Evolutionary conservation across 2,797 vertebrate species (phyloP), one percentile per base, ranked within the genome.

Genomic region (Knipowitschia caucasica): DNA sequence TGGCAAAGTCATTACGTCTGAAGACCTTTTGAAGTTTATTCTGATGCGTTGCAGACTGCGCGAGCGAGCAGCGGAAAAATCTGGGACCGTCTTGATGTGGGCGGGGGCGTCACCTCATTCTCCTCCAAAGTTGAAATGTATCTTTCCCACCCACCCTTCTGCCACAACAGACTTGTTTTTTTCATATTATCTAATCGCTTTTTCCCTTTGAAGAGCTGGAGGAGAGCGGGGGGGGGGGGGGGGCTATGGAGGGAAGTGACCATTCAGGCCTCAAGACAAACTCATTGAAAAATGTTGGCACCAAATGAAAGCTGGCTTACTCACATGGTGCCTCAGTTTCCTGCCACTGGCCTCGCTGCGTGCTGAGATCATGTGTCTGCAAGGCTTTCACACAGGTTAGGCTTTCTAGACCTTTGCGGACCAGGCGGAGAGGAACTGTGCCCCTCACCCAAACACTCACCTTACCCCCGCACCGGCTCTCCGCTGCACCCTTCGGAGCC

Each of bases 311-410:
- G 90, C 59, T 77, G 85, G 77, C 83, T 81, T 87, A 87, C 85
- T 87, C 84, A 79, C 84, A 89, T 78, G 82, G 83, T 89, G 87
- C 85, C 77, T 90, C 86, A 86, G 89, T 92, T 92, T 92, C 89
- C 81, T 90, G 82, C 90, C 85, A 86, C 90, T 82, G 83, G 89
- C 89, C 89, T 81, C 59, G 86, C 76, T 79, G 80, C 80, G 77
- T 82, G 84, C 89, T 90, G 90, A 90, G 91, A 92, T 93, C 90
- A 87, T 91, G 90, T 92, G 91, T 92, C 91, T 87, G 88, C 79
- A 66, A 87, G 86, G 84, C 86, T 89, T 92, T 93, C 88, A 89
- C 85, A 78, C 86, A 83, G 90, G 81, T 89, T 89, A 89, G 88
- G 91, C 90, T 91, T 92, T 90, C 88, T 89, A 89, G 89, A 89